Evolutionary conservation across 1,140 invertebrate species (phyloP).

Genomic region (Tigriopus japonicus): DNA sequence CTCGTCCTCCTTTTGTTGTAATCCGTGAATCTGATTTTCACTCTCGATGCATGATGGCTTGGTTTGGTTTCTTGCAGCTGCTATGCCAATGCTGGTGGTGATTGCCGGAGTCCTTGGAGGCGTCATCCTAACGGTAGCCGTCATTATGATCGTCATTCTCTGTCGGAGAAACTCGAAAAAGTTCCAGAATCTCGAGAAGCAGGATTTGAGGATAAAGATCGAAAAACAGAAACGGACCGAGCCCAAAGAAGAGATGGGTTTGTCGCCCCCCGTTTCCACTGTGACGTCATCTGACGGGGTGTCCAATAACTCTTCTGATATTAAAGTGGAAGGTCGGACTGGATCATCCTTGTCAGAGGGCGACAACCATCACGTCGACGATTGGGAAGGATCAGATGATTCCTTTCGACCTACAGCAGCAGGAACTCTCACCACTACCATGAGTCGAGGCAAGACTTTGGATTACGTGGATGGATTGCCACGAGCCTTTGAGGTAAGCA

Average conservation of each 20-base stretch:
- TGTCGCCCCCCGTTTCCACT: background rate
- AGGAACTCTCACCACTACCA: no score
- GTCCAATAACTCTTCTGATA: constrained; percentile 7
- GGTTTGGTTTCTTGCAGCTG: background rate
- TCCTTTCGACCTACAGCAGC: background rate
- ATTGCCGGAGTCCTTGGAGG: constrained; percentile 12
- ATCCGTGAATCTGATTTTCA: no score
- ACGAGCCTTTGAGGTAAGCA: no score
- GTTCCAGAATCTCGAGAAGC: background rate
- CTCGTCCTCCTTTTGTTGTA: no score
- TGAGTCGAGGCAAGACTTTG: no score
- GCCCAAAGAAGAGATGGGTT: background rate
- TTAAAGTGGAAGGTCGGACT: constrained; percentile 4
- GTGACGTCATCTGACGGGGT: background rate
- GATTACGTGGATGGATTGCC: no score
- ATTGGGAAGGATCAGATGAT: constrained; percentile 6
- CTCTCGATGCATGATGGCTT: no score
- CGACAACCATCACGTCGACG: background rate
- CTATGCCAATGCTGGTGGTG: constrained; percentile 7
- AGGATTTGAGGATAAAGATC: background rate
- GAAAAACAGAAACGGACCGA: background rate
- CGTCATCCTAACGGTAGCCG: constrained; percentile 7
- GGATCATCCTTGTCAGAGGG: background rate
- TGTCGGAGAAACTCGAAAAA: constrained; percentile 5
- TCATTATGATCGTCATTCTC: constrained; percentile 7